Base-by-base conservation (phyloP, 2,888 invertebrate species). In the Diabrotica balteata region DNA sequence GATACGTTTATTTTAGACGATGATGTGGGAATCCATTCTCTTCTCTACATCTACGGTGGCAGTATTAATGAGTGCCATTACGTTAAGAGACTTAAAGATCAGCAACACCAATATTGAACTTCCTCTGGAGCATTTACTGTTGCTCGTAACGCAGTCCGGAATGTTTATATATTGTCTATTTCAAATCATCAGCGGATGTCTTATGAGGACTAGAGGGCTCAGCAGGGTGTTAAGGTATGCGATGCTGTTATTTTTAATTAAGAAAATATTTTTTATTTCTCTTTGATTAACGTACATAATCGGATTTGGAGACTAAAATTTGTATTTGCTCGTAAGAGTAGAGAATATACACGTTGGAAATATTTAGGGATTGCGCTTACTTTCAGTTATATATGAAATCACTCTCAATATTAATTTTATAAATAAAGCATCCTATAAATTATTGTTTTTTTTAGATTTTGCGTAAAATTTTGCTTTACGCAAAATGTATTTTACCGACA, bases 151-250 rank as follows among this genome's bases (percentile, higher is more conserved):
- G 0, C 93, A 95, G 80, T 90, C 91, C 0, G 96, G 95, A 22
- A 90, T 95, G 77, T 94, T 93, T 82, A 88, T 94, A 58, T 94
- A 93, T 82, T 91, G 92, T 76, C 90, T 94, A 86, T 93, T 95
- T 82, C 92, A 93, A 79, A 89, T 94, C 63, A 90, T 95, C 72
- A 93, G 92, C 54, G 90, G 89, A 70, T 89, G 89, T 74, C 89
- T 90, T 77, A 88, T 88, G 11, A 79, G 85, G 71, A 78, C 81
- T 84, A 80, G 80, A 83, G 81, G 78, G 80, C 72, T 65, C 63
- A 75, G 73, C 9, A 75, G 75, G 60, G 66, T 77, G 45, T 75
- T 77, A 72, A 75, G 77, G 78, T 78, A 73, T 44, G 7, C 10
- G 2, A 44, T 52, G 5, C 22, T 52, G 7, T 52, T 11, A 22